phyloP scores from a whole-genome alignment of 1,140 invertebrate species.

The Solen grandis region DNA sequence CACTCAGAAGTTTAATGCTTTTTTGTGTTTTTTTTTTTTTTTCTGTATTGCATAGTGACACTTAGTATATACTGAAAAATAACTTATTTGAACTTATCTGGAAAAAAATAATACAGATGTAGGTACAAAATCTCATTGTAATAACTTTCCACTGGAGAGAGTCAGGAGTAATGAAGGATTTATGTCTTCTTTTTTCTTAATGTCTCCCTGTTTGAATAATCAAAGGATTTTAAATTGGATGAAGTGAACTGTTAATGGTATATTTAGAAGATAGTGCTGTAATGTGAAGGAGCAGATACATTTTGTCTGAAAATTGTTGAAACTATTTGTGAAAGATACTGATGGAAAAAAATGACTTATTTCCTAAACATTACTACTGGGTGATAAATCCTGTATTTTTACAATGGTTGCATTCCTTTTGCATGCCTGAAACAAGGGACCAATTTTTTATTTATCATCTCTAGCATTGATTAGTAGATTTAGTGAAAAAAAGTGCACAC shows the following conservation, averaged over 20 bases:
- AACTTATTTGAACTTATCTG: not conserved
- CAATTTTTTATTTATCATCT: not conserved
- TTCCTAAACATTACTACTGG: not conserved
- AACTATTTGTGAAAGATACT: no score
- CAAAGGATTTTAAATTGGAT: not conserved
- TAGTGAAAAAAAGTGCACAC: not conserved
- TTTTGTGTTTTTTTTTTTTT: not conserved
- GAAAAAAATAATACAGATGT: not conserved
- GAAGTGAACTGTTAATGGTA: not conserved
- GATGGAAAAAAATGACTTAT: no score
- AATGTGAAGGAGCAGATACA: no score
- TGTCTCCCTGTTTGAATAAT: not conserved
- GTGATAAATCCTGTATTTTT: not conserved
- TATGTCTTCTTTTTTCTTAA: not conserved
- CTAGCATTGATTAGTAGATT: slow-evolving; percentile 7
- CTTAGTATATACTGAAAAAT: not conserved
- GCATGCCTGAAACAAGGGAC: not conserved
- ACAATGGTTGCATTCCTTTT: slow-evolving; percentile 9
- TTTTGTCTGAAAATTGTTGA: no score
- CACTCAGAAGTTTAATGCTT: not conserved
- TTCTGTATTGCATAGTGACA: not conserved
- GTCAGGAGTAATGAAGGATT: not conserved
- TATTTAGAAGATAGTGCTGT: not conserved
- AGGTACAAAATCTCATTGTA: not conserved
- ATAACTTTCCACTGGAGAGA: not conserved